These are phyloP conservation scores for Lacanobia oleracea DNA, from an alignment of 2,888 invertebrate genomes.

Conservation along the genomic window DNA sequence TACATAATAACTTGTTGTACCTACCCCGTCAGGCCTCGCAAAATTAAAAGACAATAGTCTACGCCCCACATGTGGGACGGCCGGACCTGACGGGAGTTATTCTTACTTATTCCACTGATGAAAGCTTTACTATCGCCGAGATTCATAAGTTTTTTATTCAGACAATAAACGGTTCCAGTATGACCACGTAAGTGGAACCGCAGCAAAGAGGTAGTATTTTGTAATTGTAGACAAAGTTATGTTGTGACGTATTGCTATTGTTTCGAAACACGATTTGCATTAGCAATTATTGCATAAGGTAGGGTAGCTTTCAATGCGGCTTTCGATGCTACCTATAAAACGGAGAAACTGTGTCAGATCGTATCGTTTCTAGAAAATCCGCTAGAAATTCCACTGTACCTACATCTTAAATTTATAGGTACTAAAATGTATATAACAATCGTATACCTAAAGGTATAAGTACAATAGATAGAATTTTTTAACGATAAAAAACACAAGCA, in stretches of 20 bases:
- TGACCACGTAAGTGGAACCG: not conserved
- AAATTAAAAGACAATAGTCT: too few relatives aligned
- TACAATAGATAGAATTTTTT: not conserved
- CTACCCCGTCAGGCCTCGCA: too few relatives aligned
- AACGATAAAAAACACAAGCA: not conserved
- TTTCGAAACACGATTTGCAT: constrained; percentile 40
- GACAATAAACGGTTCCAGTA: not conserved
- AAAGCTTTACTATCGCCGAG: too few relatives aligned
- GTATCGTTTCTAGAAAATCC: constrained; percentile 8
- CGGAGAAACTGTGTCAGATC: constrained; percentile 40
- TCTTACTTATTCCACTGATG: too few relatives aligned
- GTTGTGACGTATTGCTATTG: constrained; percentile 57
- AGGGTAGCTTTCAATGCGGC: constrained; percentile 19
- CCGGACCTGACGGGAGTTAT: too few relatives aligned
- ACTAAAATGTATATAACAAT: not conserved
- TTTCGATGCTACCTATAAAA: constrained; percentile 35
- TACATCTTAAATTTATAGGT: not conserved
- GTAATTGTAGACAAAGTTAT: too few relatives aligned
- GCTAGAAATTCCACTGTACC: constrained; percentile 5
- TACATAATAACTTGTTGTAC: too few relatives aligned
- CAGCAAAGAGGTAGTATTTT: not conserved
- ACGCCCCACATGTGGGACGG: too few relatives aligned
- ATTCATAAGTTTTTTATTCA: too few relatives aligned
- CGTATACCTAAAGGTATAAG: too few relatives aligned
- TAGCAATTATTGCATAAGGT: constrained; percentile 36